phyloP scores from a whole-genome alignment of 1,140 invertebrate species.

The Ylistrum balloti region DNA sequence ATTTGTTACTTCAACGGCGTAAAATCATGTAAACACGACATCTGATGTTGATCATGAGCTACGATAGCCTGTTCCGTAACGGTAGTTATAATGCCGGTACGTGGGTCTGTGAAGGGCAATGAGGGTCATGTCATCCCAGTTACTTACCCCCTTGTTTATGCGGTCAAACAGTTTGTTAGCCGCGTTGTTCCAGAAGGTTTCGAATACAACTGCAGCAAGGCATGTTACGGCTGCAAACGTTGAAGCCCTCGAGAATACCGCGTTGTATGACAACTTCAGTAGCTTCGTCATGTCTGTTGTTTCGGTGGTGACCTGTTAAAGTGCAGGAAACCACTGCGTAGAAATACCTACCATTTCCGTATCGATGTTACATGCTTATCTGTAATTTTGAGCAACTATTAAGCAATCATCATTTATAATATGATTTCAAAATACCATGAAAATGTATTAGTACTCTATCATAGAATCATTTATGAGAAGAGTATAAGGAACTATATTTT shows the following conservation, averaged over 20 bases:
- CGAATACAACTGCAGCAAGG: background rate
- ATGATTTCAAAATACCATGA: too few species aligned
- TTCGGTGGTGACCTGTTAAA: background rate
- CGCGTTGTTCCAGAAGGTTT: background rate
- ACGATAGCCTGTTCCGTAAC: too few species aligned
- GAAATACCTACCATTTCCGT: background rate
- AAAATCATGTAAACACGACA: too few species aligned
- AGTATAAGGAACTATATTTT: background rate
- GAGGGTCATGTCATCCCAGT: background rate
- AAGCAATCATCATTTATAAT: too few species aligned
- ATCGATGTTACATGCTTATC: too few species aligned
- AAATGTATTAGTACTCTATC: too few species aligned
- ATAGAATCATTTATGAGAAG: too few species aligned
- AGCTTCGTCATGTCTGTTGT: background rate
- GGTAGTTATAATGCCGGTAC: too few species aligned
- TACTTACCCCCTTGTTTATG: conserved; percentile 7
- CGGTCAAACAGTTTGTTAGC: background rate
- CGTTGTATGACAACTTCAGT: background rate
- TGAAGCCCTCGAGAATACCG: background rate
- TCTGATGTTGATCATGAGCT: too few species aligned
- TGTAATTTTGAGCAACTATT: too few species aligned
- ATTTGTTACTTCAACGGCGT: too few species aligned
- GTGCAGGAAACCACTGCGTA: background rate
- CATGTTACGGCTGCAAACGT: background rate
- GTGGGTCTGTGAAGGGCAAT: background rate